Evolutionary conservation across 2,888 invertebrate genomes (phyloP), one percentile per base, ranked within the genome.

Genomic region (Harmothoe impar): DNA sequence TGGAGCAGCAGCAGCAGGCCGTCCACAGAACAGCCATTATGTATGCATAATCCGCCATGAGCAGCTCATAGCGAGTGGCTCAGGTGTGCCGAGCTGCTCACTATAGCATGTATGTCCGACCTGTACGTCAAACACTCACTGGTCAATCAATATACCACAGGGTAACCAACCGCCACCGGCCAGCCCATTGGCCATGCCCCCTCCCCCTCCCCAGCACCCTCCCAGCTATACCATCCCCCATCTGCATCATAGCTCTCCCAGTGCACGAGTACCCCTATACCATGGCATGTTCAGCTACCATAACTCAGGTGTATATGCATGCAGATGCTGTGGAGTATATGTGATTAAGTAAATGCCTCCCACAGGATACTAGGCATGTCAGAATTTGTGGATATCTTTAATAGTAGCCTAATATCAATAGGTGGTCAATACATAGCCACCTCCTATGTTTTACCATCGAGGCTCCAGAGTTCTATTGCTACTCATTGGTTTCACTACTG

Each of bases 31-130:
- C 72, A 29, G 20, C 29, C 25, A 72, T 72, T 29, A 72, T 72
- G 72, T 72, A 72, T 72, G 72, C 72, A 72, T 25, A 72, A 72
- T 29, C 29, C 20, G 20, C 62, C n/a, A n/a, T 62, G 62, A 62
- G 62, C 62, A n/a, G 62, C 62, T 62, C 62, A 20, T 62, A 25
- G 15, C 25, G 72, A 72, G 62, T n/a, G n/a, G 72, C 29, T 72
- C 72, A 72, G 72, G 72, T 72, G 72, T 72, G 29, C 29, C 72
- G 29, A 29, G 72, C n/a, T 29, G 15, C 62, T n/a, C 20, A 62
- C 62, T n/a, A 62, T 62, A 29, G 72, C 29, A 72, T 72, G 17
- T 72, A 72, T 72, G 29, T 29, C 72, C 72, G 25, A 25, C 62
- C 20, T 62, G 62, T 12, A 62, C 62, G 62, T 62, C 62, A 62